Base-by-base conservation (phyloP, 2,113 vertebrate species). In the Chloropsis hardwickii region DNA sequence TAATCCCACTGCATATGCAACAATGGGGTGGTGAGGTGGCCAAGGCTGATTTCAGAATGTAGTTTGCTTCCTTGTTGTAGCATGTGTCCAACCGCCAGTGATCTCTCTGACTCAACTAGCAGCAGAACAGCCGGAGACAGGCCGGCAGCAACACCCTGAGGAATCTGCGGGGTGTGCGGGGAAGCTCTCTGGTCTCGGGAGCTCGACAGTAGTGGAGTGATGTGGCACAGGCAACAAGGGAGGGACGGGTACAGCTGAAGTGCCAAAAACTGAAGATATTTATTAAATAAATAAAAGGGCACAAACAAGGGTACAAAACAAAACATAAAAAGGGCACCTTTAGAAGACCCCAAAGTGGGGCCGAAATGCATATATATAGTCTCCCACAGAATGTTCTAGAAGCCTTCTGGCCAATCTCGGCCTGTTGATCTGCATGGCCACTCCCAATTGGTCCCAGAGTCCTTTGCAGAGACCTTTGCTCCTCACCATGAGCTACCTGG, bases 81-180 rank as follows among this genome's bases (percentile, higher is more conserved):
- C 5, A 9, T 3, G 22, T 23, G 14, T 11, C 22, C 3, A 8
- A 22, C 31, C 3, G 12, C 10, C 12, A 9, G 33, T 24, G 56
- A 57, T 15, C 48, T 40, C 40, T 11, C 56, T 16, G 56, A 57
- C 21, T 14, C 14, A 10, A 14, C 56, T 13, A 35, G 56, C 56
- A 35, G 56, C 4, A 4, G 56, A 57, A 23, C 1, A 4, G 21
- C 33, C 0, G 14, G 9, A 22, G 54, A 23, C 5, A 2, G 21
- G 33, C 33, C 4, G 21, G 54, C 54, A 57, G 15, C 14, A 24
- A 10, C 14, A 7, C 6, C 33, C 56, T 16, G 56, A 57, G 56
- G 56, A 21, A 15, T 35, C 33, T 35, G 33, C 3, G 6, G 14
- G 22, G 20, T 14, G 3, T 9, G n/a, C 2, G 6, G 56, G 56